Evolutionary conservation across 1,140 invertebrate genomes (phyloP).

Genomic region (Laupala kohalensis): DNA sequence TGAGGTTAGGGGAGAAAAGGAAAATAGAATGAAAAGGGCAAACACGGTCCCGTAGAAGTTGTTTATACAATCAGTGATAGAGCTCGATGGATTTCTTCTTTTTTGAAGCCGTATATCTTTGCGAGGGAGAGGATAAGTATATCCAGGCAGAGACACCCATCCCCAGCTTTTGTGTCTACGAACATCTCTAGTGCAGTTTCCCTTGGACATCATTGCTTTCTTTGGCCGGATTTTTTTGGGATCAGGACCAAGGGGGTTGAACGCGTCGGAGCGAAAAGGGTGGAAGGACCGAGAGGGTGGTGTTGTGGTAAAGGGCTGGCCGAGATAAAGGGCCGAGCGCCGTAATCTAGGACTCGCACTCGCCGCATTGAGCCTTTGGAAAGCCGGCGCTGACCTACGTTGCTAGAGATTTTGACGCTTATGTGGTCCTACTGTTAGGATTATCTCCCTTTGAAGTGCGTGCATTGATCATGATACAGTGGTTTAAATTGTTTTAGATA

Average conservation of each 20-base stretch:
- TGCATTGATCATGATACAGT: no score
- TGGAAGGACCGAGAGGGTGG: background rate
- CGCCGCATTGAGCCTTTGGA: no score
- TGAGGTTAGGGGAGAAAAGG: background rate
- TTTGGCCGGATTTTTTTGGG: background rate
- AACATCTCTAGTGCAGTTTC: no score
- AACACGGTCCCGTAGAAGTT: background rate
- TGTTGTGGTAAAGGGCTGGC: background rate
- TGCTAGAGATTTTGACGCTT: no score
- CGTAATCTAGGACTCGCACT: background rate
- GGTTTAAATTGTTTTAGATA: no score
- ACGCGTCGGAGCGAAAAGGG: no score
- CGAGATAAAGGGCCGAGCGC: background rate
- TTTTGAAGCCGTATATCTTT: background rate
- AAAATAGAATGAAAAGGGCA: background rate
- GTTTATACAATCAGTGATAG: background rate
- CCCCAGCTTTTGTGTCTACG: no score
- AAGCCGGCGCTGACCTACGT: no score
- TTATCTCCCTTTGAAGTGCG: no score
- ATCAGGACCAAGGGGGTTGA: no score
- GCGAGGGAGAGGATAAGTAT: background rate
- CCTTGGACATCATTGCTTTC: background rate
- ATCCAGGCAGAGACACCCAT: background rate
- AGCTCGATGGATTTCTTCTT: background rate
- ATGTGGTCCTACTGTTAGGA: no score